These are phyloP conservation scores for Chironomus tepperi DNA, from an alignment of 1,140 invertebrate species.

Conservation along the genomic window DNA sequence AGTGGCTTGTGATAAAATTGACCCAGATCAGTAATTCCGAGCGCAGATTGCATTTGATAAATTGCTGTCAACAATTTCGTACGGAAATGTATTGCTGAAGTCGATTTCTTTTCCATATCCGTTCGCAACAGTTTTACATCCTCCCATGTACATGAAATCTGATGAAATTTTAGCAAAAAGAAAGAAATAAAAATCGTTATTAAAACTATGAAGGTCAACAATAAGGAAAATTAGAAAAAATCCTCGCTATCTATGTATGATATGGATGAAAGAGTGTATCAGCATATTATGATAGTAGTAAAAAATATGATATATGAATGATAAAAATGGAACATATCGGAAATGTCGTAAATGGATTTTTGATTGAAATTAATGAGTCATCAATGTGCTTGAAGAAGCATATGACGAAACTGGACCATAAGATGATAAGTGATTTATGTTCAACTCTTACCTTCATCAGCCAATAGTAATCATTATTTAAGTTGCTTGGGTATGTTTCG, in stretches of 20 bases:
- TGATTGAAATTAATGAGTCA: background rate
- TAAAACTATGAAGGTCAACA: background rate
- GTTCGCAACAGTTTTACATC: slow-evolving; percentile 81
- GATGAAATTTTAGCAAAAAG: background rate
- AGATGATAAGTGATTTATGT: no score
- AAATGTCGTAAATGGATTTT: background rate
- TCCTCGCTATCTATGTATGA: no score
- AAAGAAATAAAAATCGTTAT: background rate
- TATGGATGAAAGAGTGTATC: no score
- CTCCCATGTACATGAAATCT: slow-evolving; percentile 76
- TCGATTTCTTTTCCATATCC: slow-evolving; percentile 82
- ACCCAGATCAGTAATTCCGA: slow-evolving; percentile 84
- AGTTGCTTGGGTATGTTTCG: slow-evolving; percentile 86
- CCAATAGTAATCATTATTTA: slow-evolving; percentile 93
- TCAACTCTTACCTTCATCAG: slow-evolving; percentile 59
- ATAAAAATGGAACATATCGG: background rate
- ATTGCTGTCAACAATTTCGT: slow-evolving; percentile 85
- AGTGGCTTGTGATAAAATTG: slow-evolving; percentile 87
- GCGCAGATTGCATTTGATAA: slow-evolving; percentile 82
- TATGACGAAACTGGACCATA: background rate
- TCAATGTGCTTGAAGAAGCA: background rate
- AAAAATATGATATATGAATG: background rate
- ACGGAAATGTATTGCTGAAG: slow-evolving; percentile 63
- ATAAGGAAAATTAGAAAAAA: no score
- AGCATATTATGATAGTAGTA: background rate